These are phyloP conservation scores for Metacarcinus magister DNA, from an alignment of 2,888 invertebrate species.

Conservation along the genomic window DNA sequence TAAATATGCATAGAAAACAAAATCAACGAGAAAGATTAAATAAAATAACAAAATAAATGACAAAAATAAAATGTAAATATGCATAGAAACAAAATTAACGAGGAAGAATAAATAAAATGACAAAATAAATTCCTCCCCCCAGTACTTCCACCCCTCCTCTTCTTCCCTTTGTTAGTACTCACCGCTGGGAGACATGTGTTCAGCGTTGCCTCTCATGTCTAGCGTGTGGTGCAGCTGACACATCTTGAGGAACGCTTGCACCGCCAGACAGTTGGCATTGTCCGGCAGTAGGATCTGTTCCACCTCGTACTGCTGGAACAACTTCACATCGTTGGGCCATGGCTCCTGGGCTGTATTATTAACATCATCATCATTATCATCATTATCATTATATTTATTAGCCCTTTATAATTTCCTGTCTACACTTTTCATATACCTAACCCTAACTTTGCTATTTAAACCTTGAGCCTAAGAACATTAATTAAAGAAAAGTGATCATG, in stretches of 20 bases:
- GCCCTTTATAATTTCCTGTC: too few species aligned
- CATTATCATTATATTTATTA: background rate
- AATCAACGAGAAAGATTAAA: background rate
- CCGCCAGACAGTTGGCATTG: constrained; percentile 96
- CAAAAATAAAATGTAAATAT: too few species aligned
- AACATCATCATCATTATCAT: background rate
- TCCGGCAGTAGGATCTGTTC: constrained; percentile 97
- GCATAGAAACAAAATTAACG: too few species aligned
- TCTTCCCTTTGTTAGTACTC: constrained; percentile 73
- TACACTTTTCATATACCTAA: background rate
- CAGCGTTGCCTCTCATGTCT: constrained; percentile 94
- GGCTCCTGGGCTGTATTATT: constrained; percentile 90
- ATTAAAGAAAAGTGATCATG: too few species aligned
- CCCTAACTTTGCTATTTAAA: too few species aligned
- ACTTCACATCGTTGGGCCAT: constrained; percentile 94
- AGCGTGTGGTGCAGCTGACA: constrained; percentile 91
- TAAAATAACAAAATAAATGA: too few species aligned
- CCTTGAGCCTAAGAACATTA: too few species aligned
- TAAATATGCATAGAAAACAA: background rate
- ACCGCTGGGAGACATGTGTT: constrained; percentile 97
- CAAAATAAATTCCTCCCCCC: too few species aligned
- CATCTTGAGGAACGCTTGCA: constrained; percentile 97
- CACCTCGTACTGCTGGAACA: constrained; percentile 95
- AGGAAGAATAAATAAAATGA: too few species aligned
- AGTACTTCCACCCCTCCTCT: too few species aligned